Evolutionary conservation across 64 coral and sea anemone species (phyloP).

Genomic region (Dendrophyllia cribrosa): DNA sequence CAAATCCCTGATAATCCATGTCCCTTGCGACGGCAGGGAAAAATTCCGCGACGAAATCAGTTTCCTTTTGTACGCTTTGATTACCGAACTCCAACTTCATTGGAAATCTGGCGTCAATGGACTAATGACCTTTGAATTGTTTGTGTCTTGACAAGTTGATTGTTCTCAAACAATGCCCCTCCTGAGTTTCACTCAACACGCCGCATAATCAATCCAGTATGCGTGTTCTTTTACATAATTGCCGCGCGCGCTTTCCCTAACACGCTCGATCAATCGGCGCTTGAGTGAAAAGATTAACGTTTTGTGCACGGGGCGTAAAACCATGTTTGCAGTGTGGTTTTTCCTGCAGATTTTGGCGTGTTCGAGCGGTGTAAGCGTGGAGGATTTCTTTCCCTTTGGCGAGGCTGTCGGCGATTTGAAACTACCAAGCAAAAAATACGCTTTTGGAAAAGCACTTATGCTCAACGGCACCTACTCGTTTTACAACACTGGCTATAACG

Average conservation of each 20-base stretch:
- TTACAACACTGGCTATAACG: constrained; percentile 4
- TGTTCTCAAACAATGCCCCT: constrained; percentile 34
- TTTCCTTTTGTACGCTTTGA: neutral
- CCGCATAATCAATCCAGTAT: constrained; percentile 10
- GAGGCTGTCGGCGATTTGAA: neutral
- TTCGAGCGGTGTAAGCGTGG: neutral
- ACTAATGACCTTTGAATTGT: constrained; percentile 29
- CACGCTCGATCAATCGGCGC: neutral
- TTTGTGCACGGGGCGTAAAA: neutral
- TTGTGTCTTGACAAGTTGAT: constrained; percentile 23
- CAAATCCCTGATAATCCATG: neutral
- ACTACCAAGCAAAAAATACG: neutral
- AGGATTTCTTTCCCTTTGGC: constrained; percentile 34
- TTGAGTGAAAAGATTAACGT: neutral
- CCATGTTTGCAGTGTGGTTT: neutral
- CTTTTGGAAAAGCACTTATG: constrained; percentile 16
- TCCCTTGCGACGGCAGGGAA: neutral
- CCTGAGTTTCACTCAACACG: neutral
- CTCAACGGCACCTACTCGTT: constrained; percentile 24
- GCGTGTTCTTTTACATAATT: neutral
- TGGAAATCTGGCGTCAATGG: constrained; percentile 18
- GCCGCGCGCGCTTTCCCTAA: constrained; percentile 21
- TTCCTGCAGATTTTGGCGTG: neutral
- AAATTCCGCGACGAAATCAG: neutral
- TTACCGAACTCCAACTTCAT: neutral